phyloP scores from a whole-genome alignment of 37 sponge, comb jelly and placozoan genomes.

The Spongilla lacustris region DNA sequence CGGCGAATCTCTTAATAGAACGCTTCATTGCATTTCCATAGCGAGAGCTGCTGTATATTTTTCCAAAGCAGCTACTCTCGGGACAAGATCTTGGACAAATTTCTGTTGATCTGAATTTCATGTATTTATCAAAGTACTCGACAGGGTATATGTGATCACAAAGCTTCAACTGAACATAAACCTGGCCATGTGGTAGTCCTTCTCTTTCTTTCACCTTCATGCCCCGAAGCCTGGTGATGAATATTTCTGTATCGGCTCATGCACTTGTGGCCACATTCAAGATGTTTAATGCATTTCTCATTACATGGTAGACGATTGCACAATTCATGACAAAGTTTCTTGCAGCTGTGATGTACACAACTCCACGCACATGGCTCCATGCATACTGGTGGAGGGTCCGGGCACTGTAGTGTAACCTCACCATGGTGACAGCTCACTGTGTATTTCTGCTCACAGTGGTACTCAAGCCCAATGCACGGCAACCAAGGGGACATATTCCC shows the following conservation, averaged over 20 bases:
- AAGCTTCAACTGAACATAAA: conserved; percentile 19
- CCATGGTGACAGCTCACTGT: conserved; percentile 10
- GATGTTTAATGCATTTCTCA: conserved; percentile 34
- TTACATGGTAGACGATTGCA: conserved; percentile 67
- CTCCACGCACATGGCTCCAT: conserved; percentile 38
- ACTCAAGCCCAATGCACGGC: conserved; percentile 1
- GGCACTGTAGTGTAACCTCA: neutral
- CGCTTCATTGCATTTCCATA: conserved; percentile 45
- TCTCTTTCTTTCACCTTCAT: neutral
- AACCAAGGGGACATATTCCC: conserved; percentile 14
- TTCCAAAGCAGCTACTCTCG: neutral
- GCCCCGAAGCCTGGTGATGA: conserved; percentile 3
- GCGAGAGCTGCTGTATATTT: conserved; percentile 9
- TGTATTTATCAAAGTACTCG: conserved; percentile 19
- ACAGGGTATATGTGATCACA: conserved; percentile 59
- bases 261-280: conserved; percentile 74
- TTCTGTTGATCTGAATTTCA: neutral
- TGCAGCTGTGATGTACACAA: conserved; percentile 47
- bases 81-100: conserved; percentile 43
- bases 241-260: conserved; percentile 75
- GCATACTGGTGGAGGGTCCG: neutral
- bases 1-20: neutral
- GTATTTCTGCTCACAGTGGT: neutral
- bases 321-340: conserved; percentile 47
- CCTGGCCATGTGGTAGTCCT: neutral